Base-by-base conservation (phyloP, 1,140 invertebrate species). In the Marisa cornuarietis region DNA sequence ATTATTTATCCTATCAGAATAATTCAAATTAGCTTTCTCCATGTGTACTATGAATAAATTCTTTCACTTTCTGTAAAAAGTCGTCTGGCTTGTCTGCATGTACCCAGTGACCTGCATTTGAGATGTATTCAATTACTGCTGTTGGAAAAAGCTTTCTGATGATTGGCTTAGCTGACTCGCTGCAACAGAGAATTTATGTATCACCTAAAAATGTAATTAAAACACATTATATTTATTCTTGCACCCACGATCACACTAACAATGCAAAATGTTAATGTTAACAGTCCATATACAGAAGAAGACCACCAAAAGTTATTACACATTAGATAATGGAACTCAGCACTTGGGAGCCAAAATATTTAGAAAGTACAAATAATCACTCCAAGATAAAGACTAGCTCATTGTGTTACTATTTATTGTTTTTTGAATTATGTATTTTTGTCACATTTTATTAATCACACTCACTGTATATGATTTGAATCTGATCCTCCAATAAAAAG, bases 91-190 rank as follows among this genome's bases (percentile, higher is more conserved):
- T 95, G 82, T 99, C 96, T 75, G 95, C 94, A 87, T 99, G 97
- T 14, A 98, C 94, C 95, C 96, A 97, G 90, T 99, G 97, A 11
- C 96, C 96, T 26, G 97, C 95, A 79, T 93, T 94, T 58, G 94
- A 91, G 69, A 99, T 93, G 86, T 94, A 95, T 77, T 93, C 88
- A 78, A 98, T 93, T 81, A 94, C 90, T 0, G 95, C 94, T 13
- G 93, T 91, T 0, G 96, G 96, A 89, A 98, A 99, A 22, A 95
- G 89, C 81, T 79, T 52, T 52, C 85, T 78, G 31, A 90, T 88
- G 24, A 79, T 79, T 65, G 85, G 84, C 13, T 74, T 76, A 18
- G 76, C 69, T 6, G 69, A 51, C 65, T 78, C 62, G 51, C 87
- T 87, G 84, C 69, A 82, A 82, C 80, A 78, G 77, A 74, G 62